Evolutionary conservation across 1,140 invertebrate genomes (phyloP), one percentile per base, ranked within the genome.

Genomic region (Lepidostoma basale): DNA sequence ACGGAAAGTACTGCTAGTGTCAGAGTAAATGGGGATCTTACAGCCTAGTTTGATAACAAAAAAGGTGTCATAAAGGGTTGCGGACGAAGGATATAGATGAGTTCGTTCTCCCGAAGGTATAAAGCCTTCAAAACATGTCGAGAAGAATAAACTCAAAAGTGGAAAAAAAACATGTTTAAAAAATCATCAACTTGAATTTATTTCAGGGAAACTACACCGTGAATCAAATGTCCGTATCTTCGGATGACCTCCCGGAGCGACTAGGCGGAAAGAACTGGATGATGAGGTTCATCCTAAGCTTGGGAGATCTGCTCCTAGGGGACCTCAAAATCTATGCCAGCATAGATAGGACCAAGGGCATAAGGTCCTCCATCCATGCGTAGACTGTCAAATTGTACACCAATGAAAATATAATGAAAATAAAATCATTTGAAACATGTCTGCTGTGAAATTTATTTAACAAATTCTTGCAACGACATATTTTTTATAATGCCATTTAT

Each of bases 201-300:
- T 39, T 58, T 22, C 23, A 58, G 64, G 52, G 52, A 18, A 26
- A 16, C 4, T 66, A 66, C 18, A 66, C 1, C 0, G 18, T 66
- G 12, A 23, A 23, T 1, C 40, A n/a, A 14, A 66, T 66, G 64
- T 42, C 39, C 3, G 39, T 39, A 9, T 14, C 20, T 20, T 56
- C 30, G 2, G 64, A 66, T 4, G 64, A 66, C 44, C 33, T 66
- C 14, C 64, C 64, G 6, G 33, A 56, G 3, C 20, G 58, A 16
- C 0, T 66, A 14, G 58, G 6, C 4, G 64, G 64, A 10, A 14
- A 18, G 3, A 23, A 66, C 23, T 66, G 64, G 64, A 66, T 22
- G 64, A 58, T 66, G 33, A 10, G 16, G 20, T 56, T 66, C 26
- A 40, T 23, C 12, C 9, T 66, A 9, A 9, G 30, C 23, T n/a